Base-by-base conservation (phyloP, 2,888 invertebrate genomes). In the Synergus umbraculus region DNA sequence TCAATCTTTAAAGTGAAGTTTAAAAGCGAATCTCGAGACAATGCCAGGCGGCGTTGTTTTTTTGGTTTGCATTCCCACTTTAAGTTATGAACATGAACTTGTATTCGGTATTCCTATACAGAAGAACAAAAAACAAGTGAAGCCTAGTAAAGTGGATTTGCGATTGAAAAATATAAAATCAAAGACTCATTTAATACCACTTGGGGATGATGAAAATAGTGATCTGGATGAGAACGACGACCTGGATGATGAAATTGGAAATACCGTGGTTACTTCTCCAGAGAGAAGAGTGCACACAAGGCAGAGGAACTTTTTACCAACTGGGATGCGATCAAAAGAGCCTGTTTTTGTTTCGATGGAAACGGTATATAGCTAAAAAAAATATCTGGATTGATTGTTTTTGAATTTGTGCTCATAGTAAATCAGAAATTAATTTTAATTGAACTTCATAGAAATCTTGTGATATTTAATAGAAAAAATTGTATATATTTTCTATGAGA, bases 31-130 rank as follows among this genome's bases (percentile, higher is more conserved):
- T 43, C n/a, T 66, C 15, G 49, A 8, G n/a, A 84, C 79, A 79
- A 91, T 92, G 91, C 89, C 91, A 0, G 90, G 90, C 4, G 95
- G 95, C 84, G 95, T 96, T 8, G 93, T 96, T 82, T 96, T 96
- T 88, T 90, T 96, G 79, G 94, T 96, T 81, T 95, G 94, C 87
- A 95, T 96, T 86, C 96, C 96, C 10, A 95, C 95, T 81, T 93
- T 95, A 78, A 95, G 94, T 89, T 94, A 94, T 87, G 96, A 96
- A 90, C 94, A 95, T 87, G 93, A 94, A 64, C 85, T 95, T 22
- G 92, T 93, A 77, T 94, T 93, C 82, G 94, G 94, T 2, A 78
- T 86, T 7, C 89, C 90, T 0, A 78, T 88, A 54, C 88, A 87
- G 63, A 81, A 82, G 8, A 66, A 86, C 0, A 88, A 85, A 46